Conservation (phyloP, 2,888 invertebrate species). For the Acleris sparsana region DNA sequence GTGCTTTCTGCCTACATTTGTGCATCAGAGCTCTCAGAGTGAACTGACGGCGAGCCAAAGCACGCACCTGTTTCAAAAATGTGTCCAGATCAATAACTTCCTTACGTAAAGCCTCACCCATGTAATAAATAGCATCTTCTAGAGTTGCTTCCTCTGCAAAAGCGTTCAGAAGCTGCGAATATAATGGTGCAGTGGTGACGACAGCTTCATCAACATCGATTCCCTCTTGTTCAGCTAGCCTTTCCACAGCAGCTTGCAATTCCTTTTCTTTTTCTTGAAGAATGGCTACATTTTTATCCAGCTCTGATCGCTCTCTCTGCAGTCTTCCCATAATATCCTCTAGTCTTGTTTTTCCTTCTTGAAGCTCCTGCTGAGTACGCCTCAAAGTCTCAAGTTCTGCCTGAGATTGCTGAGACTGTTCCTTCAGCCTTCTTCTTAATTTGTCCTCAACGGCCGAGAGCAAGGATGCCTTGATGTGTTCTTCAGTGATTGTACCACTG, state of each 20-base stretch:
- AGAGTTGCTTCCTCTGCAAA: constrained; percentile 99
- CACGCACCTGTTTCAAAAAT: constrained; percentile 97
- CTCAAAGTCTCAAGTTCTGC: constrained; percentile 95
- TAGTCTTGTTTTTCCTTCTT: constrained; percentile 91
- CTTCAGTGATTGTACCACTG: constrained; percentile 95
- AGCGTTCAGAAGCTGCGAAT: constrained; percentile 96
- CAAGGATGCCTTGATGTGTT: constrained; percentile 96
- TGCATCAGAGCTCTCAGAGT: constrained; percentile 97
- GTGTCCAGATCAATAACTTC: constrained; percentile 97
- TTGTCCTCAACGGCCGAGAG: constrained; percentile 98
- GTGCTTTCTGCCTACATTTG: constrained; percentile 98
- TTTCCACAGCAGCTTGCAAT: constrained; percentile 90
- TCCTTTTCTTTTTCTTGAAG: constrained; percentile 95
- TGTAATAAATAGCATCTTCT: constrained; percentile 99
- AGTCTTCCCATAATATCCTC: constrained; percentile 90
- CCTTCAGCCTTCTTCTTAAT: constrained; percentile 91
- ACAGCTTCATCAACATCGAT: constrained; percentile 98
- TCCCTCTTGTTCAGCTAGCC: constrained; percentile 89
- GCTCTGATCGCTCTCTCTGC: constrained; percentile 89
- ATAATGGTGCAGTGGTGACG: constrained; percentile 96
- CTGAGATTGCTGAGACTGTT: constrained; percentile 94
- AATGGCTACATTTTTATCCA: constrained; percentile 92
- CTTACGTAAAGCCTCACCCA: constrained; percentile 96
- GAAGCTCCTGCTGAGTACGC: constrained; percentile 93
- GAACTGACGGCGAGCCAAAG: constrained; percentile 97